Conservation (phyloP, 2,113 vertebrate species). For the Lepus americanus region DNA sequence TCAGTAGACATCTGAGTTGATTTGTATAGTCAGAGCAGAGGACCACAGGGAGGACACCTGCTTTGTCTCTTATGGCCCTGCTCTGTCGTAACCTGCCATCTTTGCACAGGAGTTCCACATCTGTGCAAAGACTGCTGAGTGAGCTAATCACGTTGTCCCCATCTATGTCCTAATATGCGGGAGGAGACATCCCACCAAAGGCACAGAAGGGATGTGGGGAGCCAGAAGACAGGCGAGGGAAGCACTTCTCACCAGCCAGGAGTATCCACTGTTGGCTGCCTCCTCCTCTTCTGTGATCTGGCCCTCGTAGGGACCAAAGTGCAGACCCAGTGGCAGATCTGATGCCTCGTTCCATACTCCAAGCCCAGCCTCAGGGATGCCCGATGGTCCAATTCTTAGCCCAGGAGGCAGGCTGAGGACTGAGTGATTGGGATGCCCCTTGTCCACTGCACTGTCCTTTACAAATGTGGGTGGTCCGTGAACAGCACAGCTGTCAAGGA, state of each 20-base stretch:
- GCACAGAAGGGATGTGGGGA: neutral
- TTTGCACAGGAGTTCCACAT: neutral
- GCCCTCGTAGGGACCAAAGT: constrained; percentile 92
- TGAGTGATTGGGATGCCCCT: constrained; percentile 86
- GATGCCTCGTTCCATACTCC: constrained; percentile 90
- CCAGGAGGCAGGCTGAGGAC: constrained; percentile 90
- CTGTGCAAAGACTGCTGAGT: neutral
- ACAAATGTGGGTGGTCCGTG: constrained; percentile 87
- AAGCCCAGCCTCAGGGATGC: constrained; percentile 89
- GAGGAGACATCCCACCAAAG: neutral
- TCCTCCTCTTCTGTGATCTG: constrained; percentile 86
- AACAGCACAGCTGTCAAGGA: constrained; percentile 84
- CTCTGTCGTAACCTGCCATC: neutral
- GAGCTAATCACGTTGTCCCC: neutral
- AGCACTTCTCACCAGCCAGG: constrained; percentile 90
- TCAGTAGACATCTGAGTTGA: rapidly evolving
- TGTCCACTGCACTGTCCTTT: constrained; percentile 85
- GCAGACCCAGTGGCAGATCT: constrained; percentile 87
- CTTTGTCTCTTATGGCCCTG: neutral
- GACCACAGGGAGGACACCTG: neutral
- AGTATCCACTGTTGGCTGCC: constrained; percentile 88
- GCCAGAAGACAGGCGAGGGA: neutral
- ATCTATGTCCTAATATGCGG: neutral
- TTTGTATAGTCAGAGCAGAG: neutral
- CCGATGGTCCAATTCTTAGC: constrained; percentile 88